phyloP scores from a whole-genome alignment of 2,113 vertebrate species.

The Cebus imitator region DNA sequence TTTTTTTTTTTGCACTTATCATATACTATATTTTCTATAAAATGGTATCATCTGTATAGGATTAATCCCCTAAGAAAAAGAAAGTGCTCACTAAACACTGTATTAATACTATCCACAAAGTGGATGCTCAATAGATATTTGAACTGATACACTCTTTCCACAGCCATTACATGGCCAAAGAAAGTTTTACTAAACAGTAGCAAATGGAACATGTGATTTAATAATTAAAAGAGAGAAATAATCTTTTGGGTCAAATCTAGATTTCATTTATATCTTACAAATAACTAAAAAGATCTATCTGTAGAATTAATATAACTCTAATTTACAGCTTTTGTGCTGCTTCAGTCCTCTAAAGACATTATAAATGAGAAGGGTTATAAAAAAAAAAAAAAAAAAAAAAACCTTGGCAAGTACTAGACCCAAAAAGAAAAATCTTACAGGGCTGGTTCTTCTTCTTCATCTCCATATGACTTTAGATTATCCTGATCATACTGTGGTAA shows the following conservation, averaged over 20 bases:
- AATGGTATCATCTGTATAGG: neutral
- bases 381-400: neutral
- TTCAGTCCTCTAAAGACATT: neutral
- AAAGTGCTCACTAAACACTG: neutral
- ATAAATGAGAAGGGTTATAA: neutral
- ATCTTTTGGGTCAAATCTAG: neutral
- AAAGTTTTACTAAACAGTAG: neutral
- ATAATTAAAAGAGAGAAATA: neutral
- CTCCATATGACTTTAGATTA: conserved; percentile 89
- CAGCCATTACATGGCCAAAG: neutral
- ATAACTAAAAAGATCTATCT: neutral
- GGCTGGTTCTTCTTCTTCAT: conserved; percentile 92
- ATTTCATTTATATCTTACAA: neutral
- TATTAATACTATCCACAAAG: neutral
- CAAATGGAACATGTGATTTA: neutral
- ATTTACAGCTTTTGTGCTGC: neutral
- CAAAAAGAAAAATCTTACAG: conserved; percentile 86
- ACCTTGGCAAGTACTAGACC: conserved; percentile 69
- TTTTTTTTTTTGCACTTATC: neutral
- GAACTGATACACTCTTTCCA: neutral
- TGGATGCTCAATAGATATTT: neutral
- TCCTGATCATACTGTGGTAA: conserved; percentile 94
- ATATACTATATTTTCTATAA: neutral
- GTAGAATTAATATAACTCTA: neutral
- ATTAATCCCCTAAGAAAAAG: neutral